A percentile compares a stretch with the other conserved stretches of the same genome.
phyloP scores from a whole-genome alignment of 2,888 invertebrate genomes.

The Lasioglossum malachurum region DNA sequence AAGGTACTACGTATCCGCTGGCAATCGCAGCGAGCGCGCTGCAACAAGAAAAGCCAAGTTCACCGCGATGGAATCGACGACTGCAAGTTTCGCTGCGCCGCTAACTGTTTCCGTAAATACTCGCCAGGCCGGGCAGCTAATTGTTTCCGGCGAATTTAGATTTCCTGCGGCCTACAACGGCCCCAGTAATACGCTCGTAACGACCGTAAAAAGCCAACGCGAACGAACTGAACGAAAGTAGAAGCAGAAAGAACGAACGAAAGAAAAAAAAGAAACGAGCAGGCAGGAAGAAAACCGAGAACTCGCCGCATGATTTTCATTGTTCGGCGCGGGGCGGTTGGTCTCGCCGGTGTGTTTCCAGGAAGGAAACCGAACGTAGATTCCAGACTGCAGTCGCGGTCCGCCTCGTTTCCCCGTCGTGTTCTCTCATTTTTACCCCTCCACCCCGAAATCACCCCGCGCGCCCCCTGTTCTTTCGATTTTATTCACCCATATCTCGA shows the following conservation, averaged over 20 bases:
- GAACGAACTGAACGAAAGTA: neutral
- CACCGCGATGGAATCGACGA: neutral
- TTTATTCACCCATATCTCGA: slow-evolving; percentile 50
- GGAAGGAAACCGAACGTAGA: slow-evolving; percentile 50
- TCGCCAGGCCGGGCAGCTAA: neutral
- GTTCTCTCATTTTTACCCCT: slow-evolving; percentile 25
- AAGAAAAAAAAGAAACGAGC: neutral
- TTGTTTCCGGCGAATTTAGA: slow-evolving; percentile 29
- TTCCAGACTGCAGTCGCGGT: slow-evolving; percentile 20
- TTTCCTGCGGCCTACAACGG: neutral
- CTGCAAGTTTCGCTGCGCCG: neutral
- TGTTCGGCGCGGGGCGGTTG: slow-evolving; percentile 44
- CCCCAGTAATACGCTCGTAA: slow-evolving; percentile 60
- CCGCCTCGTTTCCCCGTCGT: slow-evolving; percentile 12
- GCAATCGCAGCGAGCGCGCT: neutral
- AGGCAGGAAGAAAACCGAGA: slow-evolving; percentile 37
- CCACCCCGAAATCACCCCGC: neutral
- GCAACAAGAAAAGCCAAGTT: neutral
- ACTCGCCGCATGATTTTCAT: slow-evolving; percentile 58
- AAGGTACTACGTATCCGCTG: neutral
- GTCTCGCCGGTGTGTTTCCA: slow-evolving; percentile 12
- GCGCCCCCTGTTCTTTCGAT: slow-evolving; percentile 38
- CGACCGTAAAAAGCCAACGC: slow-evolving; percentile 52
- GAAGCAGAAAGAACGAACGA: neutral
- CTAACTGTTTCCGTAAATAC: slow-evolving; percentile 21